These are phyloP conservation scores for Araneus ventricosus DNA, from an alignment of 1,140 invertebrate genomes.

Conservation along the genomic window DNA sequence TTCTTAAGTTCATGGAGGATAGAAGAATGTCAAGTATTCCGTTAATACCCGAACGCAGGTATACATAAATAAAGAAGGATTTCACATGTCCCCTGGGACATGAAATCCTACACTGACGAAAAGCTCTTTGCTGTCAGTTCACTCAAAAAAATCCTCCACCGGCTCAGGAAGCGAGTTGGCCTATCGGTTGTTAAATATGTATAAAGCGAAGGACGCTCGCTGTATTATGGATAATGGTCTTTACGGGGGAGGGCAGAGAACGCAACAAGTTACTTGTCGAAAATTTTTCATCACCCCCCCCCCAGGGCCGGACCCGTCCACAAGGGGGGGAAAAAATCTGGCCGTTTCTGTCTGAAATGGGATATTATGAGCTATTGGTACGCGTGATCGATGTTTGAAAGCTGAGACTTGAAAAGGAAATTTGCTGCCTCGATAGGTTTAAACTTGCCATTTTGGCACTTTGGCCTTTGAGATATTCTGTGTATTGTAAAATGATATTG, in stretches of 20 bases:
- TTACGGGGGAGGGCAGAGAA: not conserved
- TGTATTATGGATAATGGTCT: slow-evolving; percentile 33
- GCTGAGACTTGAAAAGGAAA: not conserved
- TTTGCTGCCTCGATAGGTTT: not conserved
- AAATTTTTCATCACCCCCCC: not conserved
- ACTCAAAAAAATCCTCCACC: not conserved
- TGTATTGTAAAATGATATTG: no score
- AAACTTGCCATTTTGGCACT: not conserved
- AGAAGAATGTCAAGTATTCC: slow-evolving; percentile 19
- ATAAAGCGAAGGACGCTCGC: not conserved
- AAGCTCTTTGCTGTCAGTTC: slow-evolving; percentile 35
- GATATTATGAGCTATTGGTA: not conserved
- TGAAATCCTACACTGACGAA: slow-evolving; percentile 20
- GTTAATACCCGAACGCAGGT: slow-evolving; percentile 28
- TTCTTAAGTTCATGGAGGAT: no score
- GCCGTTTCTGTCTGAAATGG: not conserved
- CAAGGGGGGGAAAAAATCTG: not conserved
- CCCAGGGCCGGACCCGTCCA: no score
- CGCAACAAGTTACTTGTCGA: slow-evolving; percentile 7
- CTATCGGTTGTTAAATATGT: slow-evolving; percentile 28
- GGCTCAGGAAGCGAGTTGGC: not conserved
- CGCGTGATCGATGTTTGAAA: not conserved
- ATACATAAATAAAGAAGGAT: slow-evolving; percentile 41
- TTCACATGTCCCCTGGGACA: not conserved
- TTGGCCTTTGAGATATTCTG: no score